These are phyloP conservation scores for Neotoxoptera formosana DNA, from an alignment of 1,140 invertebrate genomes.

Conservation along the genomic window DNA sequence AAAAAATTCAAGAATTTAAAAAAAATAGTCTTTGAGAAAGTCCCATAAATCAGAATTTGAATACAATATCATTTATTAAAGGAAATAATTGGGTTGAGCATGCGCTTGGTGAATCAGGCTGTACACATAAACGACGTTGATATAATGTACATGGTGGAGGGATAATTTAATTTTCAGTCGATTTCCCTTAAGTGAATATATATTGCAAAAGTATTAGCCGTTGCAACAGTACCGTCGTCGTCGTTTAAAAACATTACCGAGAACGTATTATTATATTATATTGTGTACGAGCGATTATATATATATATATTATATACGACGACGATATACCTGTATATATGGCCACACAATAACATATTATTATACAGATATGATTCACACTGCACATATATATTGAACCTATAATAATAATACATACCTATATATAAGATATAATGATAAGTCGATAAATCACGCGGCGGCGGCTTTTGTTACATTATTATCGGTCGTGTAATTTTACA, in stretches of 20 bases:
- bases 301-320: too few species aligned
- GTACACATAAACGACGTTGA: too few species aligned
- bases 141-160: not conserved
- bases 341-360: not conserved
- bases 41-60: too few species aligned
- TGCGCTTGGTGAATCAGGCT: too few species aligned
- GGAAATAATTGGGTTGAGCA: too few species aligned
- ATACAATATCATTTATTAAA: too few species aligned
- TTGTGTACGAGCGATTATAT: not conserved
- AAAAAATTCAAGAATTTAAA: too few species aligned
- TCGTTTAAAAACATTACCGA: not conserved
- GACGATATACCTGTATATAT: not conserved
- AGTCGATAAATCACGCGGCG: slow-evolving; percentile 5
- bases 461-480: slow-evolving; percentile 16
- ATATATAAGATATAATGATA: not conserved
- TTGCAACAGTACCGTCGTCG: not conserved
- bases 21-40: too few species aligned
- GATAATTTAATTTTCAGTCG: not conserved
- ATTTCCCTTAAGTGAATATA: not conserved
- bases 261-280: not conserved
- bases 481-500: not conserved
- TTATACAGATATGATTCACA: not conserved
- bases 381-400: not conserved
- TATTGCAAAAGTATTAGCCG: not conserved
- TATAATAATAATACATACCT: not conserved